Evolutionary conservation across 2,888 invertebrate genomes (phyloP).

Genomic region (Xestia ashworthii): DNA sequence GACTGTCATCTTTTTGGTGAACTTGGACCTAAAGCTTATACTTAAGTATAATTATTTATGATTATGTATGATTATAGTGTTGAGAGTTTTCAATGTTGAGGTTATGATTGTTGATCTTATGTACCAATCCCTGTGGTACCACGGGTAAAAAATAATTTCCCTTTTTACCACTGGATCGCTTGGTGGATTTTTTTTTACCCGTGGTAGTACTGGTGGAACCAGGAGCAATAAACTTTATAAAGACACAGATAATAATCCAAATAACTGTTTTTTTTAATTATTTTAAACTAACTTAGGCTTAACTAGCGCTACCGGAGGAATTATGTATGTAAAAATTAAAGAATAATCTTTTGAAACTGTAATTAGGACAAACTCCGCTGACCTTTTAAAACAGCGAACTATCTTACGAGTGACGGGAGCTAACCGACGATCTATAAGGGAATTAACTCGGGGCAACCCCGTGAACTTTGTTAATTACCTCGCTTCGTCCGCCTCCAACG

Average conservation of each 20-base stretch:
- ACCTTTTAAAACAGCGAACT: constrained; percentile 46
- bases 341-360: not conserved
- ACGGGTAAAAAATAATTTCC: no score
- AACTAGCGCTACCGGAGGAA: not conserved
- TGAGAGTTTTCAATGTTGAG: no score
- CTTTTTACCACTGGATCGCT: no score
- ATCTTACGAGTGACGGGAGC: constrained; percentile 46
- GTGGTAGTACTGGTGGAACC: no score
- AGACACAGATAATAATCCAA: not conserved
- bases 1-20: no score
- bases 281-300: not conserved
- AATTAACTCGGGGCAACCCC: constrained; percentile 69
- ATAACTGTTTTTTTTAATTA: not conserved
- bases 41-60: no score
- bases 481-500: constrained; percentile 65
- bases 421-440: constrained; percentile 72
- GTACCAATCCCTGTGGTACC: no score
- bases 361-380: constrained; percentile 29
- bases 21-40: no score
- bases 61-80: not conserved
- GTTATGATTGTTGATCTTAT: no score
- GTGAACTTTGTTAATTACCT: constrained; percentile 82
- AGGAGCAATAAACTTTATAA: no score
- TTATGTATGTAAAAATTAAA: not conserved
- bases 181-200: no score